These are phyloP conservation scores for Venusia cambrica DNA, from an alignment of 2,888 invertebrate species.

Conservation along the genomic window DNA sequence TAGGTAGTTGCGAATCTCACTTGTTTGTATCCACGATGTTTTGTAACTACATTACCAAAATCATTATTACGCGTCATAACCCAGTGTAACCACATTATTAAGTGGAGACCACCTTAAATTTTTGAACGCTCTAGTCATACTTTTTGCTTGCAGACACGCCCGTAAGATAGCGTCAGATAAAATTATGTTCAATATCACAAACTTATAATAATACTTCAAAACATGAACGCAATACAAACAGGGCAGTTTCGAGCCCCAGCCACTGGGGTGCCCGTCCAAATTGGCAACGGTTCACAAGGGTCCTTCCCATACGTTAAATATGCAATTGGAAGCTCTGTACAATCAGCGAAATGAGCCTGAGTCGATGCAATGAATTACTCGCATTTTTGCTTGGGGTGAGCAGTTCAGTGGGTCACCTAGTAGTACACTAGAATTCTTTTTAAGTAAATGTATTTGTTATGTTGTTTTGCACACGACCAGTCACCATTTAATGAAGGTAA, in stretches of 20 bases:
- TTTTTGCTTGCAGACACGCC: constrained; percentile 11
- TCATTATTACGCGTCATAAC: no score
- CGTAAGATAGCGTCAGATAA: constrained; percentile 4
- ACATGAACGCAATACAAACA: constrained; percentile 56
- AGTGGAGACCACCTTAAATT: no score
- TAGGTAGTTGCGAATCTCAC: no score
- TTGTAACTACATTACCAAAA: no score
- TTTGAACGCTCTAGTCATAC: no score
- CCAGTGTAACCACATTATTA: no score
- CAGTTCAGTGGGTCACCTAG: constrained; percentile 58
- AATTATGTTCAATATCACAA: constrained; percentile 34
- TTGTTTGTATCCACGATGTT: no score
- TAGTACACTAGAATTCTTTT: constrained; percentile 7
- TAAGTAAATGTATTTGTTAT: no score
- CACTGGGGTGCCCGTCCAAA: constrained; percentile 56
- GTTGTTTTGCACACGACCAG: no score
- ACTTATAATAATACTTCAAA: constrained; percentile 49
- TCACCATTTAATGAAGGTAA: no score
- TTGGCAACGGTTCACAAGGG: constrained; percentile 73
- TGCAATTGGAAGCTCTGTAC: constrained; percentile 72
- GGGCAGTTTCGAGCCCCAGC: constrained; percentile 43
- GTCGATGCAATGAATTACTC: constrained; percentile 74
- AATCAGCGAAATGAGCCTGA: constrained; percentile 75
- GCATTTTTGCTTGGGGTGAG: constrained; percentile 59
- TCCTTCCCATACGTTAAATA: constrained; percentile 75